phyloP scores from a whole-genome alignment of 2,113 vertebrate genomes.

The Alouatta palliata region DNA sequence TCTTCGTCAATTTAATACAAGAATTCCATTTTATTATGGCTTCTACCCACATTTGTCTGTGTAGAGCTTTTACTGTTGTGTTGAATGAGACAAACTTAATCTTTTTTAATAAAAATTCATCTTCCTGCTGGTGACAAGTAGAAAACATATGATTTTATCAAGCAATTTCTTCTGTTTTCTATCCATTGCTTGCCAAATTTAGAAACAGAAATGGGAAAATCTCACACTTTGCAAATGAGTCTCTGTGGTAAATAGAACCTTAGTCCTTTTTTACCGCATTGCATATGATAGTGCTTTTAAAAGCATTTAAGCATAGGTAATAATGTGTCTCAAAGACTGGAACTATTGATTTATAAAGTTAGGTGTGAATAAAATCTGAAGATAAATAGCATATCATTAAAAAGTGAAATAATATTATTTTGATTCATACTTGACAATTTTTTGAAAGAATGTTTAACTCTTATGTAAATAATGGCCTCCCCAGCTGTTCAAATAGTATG shows the following conservation, averaged over 20 bases:
- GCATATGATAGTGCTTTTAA: slow-evolving; percentile 60
- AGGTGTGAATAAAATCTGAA: slow-evolving; percentile 85
- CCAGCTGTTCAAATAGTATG: slow-evolving; percentile 99
- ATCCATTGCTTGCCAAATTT: slow-evolving; percentile 53
- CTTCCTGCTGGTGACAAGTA: slow-evolving; percentile 3
- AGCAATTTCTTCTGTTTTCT: slow-evolving; percentile 40
- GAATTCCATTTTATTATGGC: background rate
- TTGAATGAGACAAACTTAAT: background rate
- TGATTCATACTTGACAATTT: slow-evolving; percentile 89
- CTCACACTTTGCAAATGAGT: slow-evolving; percentile 63
- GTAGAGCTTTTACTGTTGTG: background rate
- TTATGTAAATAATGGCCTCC: slow-evolving; percentile 86
- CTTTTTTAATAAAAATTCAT: slow-evolving; percentile 5
- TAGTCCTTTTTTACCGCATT: slow-evolving; percentile 18
- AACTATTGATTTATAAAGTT: slow-evolving; percentile 85
- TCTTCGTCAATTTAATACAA: slow-evolving; percentile 15
- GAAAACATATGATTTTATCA: slow-evolving; percentile 21
- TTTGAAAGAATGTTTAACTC: slow-evolving; percentile 86
- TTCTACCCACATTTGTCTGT: background rate
- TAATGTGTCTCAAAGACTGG: slow-evolving; percentile 58
- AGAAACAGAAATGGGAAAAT: slow-evolving; percentile 66
- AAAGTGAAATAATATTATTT: slow-evolving; percentile 87
- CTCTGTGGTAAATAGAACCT: slow-evolving; percentile 44
- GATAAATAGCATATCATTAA: slow-evolving; percentile 83
- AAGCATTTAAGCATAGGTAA: slow-evolving; percentile 65